Conservation (phyloP, 2,113 vertebrate species). For the Gymnorhina tibicen region DNA sequence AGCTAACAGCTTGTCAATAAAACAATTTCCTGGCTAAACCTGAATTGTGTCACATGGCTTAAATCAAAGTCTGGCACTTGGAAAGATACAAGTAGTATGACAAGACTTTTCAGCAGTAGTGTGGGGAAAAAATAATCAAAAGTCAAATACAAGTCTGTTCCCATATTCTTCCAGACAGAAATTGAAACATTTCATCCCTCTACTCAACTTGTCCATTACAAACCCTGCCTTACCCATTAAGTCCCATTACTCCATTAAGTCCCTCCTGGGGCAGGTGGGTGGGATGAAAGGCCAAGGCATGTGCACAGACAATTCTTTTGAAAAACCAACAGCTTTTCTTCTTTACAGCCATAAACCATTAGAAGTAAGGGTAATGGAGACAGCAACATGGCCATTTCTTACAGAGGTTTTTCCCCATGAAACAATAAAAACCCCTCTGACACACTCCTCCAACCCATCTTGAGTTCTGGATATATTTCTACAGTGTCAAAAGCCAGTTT, state of each 20-base stretch:
- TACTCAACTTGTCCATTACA: background rate
- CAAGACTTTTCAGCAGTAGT: background rate
- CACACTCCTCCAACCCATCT: background rate
- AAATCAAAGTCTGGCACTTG: background rate
- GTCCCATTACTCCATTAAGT: background rate
- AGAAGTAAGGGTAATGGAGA: background rate
- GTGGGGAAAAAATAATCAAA: background rate
- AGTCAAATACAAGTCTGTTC: background rate
- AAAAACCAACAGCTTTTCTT: background rate
- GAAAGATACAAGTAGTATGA: background rate
- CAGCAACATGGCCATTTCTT: background rate
- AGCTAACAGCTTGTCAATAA: background rate
- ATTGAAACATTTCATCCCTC: background rate
- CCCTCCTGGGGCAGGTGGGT: background rate
- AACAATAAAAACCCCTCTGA: background rate
- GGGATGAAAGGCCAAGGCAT: background rate
- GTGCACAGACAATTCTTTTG: background rate
- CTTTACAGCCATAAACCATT: background rate
- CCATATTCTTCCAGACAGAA: background rate
- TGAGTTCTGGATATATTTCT: background rate
- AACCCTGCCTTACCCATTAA: too few species aligned
- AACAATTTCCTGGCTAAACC: background rate
- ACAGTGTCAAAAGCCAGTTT: background rate
- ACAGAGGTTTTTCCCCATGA: background rate
- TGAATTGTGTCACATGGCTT: background rate